phyloP scores from a whole-genome alignment of 92 coral and sea anemone genomes.

The Bergia puertoricense region DNA sequence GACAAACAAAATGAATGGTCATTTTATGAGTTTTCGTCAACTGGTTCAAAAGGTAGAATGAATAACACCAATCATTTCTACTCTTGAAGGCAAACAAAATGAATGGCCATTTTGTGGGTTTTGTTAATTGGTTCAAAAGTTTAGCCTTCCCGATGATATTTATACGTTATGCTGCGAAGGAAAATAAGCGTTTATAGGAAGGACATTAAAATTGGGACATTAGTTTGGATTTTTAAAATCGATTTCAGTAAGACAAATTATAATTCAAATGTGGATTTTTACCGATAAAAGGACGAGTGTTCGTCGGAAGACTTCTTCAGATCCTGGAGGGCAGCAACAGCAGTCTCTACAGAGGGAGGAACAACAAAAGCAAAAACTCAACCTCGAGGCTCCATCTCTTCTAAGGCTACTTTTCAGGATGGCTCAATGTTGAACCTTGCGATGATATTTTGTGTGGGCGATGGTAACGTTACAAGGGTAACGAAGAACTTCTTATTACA shows the following conservation, averaged over 20 bases:
- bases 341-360: constrained; percentile 54
- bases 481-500: not conserved
- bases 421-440: not conserved
- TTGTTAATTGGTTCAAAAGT: not conserved
- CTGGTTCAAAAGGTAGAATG: not conserved
- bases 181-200: no score
- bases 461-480: not conserved
- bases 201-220: no score
- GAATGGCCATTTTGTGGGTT: not conserved
- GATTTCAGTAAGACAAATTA: not conserved
- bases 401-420: not conserved
- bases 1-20: not conserved
- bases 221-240: not conserved
- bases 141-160: not conserved
- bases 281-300: constrained; percentile 64
- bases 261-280: not conserved
- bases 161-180: no score
- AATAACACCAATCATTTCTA: no score
- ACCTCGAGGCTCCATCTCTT: not conserved
- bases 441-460: not conserved
- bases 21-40: not conserved
- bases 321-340: constrained; percentile 76
- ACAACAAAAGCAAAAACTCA: not conserved
- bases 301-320: constrained; percentile 63
- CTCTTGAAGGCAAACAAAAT: no score